Conservation (phyloP, 2,797 vertebrate genomes). For the Delichon dasypus region DNA sequence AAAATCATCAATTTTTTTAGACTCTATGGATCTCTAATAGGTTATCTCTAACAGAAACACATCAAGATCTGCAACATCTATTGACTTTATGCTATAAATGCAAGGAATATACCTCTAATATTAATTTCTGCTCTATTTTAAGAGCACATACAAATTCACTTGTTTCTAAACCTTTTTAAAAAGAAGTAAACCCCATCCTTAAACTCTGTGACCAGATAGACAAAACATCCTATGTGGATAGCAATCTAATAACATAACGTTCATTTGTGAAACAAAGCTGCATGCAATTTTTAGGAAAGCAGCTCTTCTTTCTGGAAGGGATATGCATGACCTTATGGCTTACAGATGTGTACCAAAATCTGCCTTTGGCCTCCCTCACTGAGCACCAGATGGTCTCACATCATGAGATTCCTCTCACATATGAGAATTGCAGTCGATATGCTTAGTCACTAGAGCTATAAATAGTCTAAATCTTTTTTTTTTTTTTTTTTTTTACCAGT, state of each 20-base stretch:
- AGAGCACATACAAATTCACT: neutral
- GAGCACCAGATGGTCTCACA: neutral
- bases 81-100: neutral
- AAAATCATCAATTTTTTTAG: neutral
- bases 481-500: neutral
- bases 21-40: neutral
- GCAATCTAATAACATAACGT: neutral
- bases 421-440: neutral
- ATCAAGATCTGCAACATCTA: neutral
- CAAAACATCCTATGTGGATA: neutral
- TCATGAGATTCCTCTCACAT: neutral
- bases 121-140: neutral
- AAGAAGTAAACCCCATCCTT: neutral
- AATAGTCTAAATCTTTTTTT: neutral
- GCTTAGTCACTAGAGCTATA: slow-evolving; percentile 51
- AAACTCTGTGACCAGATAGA: neutral
- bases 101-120: neutral
- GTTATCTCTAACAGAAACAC: neutral
- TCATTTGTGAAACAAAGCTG: neutral
- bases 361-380: neutral
- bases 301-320: neutral
- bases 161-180: neutral
- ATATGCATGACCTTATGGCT: neutral
- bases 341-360: slow-evolving; percentile 19
- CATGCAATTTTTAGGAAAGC: neutral